These are phyloP conservation scores for Distichodus sexfasciatus DNA, from an alignment of 2,797 vertebrate species.

Conservation along the genomic window DNA sequence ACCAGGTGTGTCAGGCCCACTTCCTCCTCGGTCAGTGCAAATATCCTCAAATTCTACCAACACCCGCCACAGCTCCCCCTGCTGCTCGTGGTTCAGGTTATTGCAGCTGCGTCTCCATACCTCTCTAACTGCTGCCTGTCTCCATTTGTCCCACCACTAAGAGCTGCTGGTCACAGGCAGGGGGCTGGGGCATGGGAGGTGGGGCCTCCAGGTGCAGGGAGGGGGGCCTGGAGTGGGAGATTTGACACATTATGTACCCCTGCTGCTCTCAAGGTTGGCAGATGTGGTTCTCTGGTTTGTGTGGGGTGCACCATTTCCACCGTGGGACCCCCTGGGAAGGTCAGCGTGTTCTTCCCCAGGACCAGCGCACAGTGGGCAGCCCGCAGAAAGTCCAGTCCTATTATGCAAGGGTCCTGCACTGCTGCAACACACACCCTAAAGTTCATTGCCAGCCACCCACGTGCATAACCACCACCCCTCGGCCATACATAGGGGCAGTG, in stretches of 20 bases:
- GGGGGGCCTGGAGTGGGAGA: too few species aligned
- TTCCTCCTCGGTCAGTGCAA: too few species aligned
- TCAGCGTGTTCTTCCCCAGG: not conserved
- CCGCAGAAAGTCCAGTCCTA: too few species aligned
- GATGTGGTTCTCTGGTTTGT: too few species aligned
- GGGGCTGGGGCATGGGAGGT: not conserved
- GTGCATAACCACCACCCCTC: too few species aligned
- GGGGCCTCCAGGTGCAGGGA: fast-evolving
- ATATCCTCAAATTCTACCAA: constrained; percentile 7
- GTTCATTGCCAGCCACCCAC: too few species aligned
- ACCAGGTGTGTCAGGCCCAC: not conserved
- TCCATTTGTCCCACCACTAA: not conserved
- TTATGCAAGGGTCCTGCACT: too few species aligned
- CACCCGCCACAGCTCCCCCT: not conserved
- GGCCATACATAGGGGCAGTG: too few species aligned
- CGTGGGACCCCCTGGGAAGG: not conserved
- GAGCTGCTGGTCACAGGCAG: not conserved
- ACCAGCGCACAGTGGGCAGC: constrained; percentile 1
- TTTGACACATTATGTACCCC: too few species aligned
- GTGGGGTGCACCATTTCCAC: not conserved
- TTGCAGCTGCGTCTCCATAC: not conserved
- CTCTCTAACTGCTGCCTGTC: not conserved
- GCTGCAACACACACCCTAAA: too few species aligned
- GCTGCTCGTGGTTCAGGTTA: too few species aligned
- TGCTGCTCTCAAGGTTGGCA: not conserved